Conservation (phyloP, 2,113 vertebrate genomes). For the Marmota flaviventris region DNA sequence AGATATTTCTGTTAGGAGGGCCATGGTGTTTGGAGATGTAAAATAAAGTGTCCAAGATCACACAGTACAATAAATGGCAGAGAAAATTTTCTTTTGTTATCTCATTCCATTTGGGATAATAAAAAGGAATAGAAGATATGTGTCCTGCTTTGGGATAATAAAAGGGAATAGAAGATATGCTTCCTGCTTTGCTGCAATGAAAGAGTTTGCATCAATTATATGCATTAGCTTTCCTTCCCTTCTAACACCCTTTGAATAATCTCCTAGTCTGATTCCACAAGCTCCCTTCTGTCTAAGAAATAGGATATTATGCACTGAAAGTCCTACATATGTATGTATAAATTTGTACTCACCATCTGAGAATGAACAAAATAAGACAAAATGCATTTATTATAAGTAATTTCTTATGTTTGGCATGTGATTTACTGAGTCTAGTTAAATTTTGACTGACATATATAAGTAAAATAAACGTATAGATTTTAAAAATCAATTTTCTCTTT, state of each 20-base stretch:
- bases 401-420: conserved; percentile 62
- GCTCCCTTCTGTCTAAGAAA: not conserved
- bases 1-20: not conserved
- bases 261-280: not conserved
- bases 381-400: conserved; percentile 44
- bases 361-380: conserved; percentile 64
- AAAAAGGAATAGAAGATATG: not conserved
- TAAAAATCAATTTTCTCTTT: conserved; percentile 62
- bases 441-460: conserved; percentile 62
- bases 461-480: conserved; percentile 53
- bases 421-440: conserved; percentile 74
- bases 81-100: not conserved
- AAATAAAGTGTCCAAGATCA: not conserved
- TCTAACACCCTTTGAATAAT: not conserved
- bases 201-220: not conserved
- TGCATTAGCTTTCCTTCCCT: not conserved
- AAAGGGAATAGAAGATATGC: not conserved
- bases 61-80: too few species aligned
- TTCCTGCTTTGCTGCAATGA: not conserved
- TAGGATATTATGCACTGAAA: not conserved
- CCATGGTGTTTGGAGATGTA: not conserved
- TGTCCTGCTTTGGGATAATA: not conserved
- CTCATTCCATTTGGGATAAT: not conserved
- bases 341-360: conserved; percentile 46
- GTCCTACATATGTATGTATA: not conserved